Conservation (phyloP, 1,140 invertebrate genomes). For the Ceratina japonica region DNA sequence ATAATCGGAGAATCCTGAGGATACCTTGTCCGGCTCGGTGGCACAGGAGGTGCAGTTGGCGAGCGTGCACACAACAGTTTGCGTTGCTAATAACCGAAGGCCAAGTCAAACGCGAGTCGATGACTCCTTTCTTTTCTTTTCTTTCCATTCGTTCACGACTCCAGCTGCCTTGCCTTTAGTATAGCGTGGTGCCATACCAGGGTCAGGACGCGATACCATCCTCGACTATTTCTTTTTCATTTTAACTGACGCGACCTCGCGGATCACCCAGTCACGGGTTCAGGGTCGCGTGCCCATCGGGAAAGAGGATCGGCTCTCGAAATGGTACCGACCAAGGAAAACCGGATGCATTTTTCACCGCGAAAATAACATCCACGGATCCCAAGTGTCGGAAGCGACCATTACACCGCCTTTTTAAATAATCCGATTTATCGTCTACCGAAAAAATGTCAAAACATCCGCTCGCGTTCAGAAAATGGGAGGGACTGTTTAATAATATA, state of each 20-base stretch:
- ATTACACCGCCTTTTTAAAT: not conserved
- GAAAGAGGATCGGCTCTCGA: slow-evolving; percentile 1
- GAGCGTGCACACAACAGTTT: slow-evolving; percentile 45
- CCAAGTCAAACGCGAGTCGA: slow-evolving; percentile 72
- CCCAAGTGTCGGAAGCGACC: not conserved
- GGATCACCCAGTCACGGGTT: slow-evolving; percentile 44
- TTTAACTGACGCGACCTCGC: slow-evolving; percentile 42
- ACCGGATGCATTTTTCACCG: not conserved
- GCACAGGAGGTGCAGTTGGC: slow-evolving; percentile 54
- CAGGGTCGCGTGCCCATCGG: slow-evolving; percentile 46
- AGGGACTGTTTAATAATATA: too few relatives aligned
- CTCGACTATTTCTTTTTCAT: slow-evolving; percentile 36
- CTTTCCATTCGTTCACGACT: slow-evolving; percentile 52
- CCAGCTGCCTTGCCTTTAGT: slow-evolving; percentile 53
- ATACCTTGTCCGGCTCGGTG: slow-evolving; percentile 52
- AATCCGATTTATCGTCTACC: not conserved
- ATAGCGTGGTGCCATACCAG: slow-evolving; percentile 51
- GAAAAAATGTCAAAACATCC: too few relatives aligned
- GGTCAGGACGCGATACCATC: slow-evolving; percentile 61
- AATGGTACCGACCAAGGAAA: slow-evolving; percentile 31
- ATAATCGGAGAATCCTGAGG: not conserved
- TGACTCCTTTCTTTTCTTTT: slow-evolving; percentile 63
- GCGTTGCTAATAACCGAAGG: slow-evolving; percentile 73
- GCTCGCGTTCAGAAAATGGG: too few relatives aligned
- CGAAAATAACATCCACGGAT: not conserved